These are phyloP conservation scores for Pasiphila rectangulata DNA, from an alignment of 2,888 invertebrate genomes.

Conservation along the genomic window DNA sequence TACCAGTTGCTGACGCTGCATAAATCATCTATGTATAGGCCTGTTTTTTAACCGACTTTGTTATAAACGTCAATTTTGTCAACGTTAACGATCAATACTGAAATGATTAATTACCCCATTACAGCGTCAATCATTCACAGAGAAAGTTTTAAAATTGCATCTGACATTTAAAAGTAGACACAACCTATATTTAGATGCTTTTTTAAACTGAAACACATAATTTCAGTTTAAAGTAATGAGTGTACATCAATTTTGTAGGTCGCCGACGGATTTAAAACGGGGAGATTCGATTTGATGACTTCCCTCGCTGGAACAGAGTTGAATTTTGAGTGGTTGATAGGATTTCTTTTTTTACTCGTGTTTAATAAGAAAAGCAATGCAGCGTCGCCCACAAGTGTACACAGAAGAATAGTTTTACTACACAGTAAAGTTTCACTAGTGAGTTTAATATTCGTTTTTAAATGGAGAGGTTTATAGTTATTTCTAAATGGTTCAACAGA, in stretches of 20 bases:
- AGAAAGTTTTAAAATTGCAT: slow-evolving; percentile 13
- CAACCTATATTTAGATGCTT: slow-evolving; percentile 31
- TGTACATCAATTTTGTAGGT: slow-evolving; percentile 32
- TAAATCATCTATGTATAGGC: no score
- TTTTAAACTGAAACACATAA: slow-evolving; percentile 33
- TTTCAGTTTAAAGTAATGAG: slow-evolving; percentile 33
- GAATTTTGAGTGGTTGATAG: slow-evolving; percentile 26
- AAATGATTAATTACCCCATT: background rate
- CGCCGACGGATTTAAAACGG: slow-evolving; percentile 13
- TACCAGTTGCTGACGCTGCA: no score
- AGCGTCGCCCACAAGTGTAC: slow-evolving; percentile 44
- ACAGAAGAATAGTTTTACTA: background rate
- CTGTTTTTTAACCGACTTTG: no score
- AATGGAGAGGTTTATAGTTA: no score
- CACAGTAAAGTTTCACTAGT: background rate
- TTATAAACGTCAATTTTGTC: no score
- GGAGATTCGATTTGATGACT: slow-evolving; percentile 1
- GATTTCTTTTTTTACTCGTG: slow-evolving; percentile 41
- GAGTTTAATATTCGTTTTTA: no score
- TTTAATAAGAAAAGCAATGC: slow-evolving; percentile 51
- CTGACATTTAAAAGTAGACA: slow-evolving; percentile 24
- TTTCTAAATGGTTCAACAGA: no score
- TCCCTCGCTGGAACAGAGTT: slow-evolving; percentile 20
- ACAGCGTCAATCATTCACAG: slow-evolving; percentile 2
- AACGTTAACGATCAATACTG: no score